These are phyloP conservation scores for Sus cebifrons DNA, from an alignment of 2,797 vertebrate species.

Conservation along the genomic window DNA sequence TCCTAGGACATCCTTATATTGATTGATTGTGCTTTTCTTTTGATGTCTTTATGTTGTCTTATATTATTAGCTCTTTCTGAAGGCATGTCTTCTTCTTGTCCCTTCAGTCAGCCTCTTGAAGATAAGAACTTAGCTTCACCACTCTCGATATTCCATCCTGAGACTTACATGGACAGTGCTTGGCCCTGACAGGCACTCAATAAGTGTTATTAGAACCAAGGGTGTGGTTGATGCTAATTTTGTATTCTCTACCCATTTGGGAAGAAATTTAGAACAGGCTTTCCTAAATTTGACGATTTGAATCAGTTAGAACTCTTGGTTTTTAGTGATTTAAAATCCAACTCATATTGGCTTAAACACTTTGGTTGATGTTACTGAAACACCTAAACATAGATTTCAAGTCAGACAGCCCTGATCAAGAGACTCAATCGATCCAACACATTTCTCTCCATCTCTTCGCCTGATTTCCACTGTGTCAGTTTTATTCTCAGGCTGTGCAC, in stretches of 20 bases:
- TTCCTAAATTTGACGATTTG: not conserved
- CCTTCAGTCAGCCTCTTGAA: not conserved
- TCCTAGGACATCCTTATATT: not conserved
- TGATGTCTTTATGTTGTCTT: not conserved
- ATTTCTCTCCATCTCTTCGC: not conserved
- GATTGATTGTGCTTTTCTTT: not conserved
- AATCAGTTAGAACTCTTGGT: not conserved
- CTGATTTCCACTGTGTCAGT: not conserved
- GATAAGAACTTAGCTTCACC: not conserved
- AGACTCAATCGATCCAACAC: not conserved
- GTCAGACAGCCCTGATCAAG: not conserved
- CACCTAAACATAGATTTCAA: not conserved
- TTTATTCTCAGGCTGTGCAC: not conserved
- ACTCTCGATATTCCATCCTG: not conserved
- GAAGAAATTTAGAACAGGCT: not conserved
- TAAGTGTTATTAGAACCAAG: not conserved
- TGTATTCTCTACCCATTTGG: not conserved
- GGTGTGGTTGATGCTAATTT: not conserved
- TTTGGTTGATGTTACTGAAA: not conserved
- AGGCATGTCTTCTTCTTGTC: not conserved
- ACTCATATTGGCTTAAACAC: not conserved
- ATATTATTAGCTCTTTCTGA: not conserved
- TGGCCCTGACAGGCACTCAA: not conserved
- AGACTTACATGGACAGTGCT: not conserved
- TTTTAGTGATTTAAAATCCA: constrained; percentile 27